A percentile compares a stretch with the other conserved stretches of the same genome.
phyloP scores from a whole-genome alignment of 2,888 invertebrate species.

The Catonia carolina region DNA sequence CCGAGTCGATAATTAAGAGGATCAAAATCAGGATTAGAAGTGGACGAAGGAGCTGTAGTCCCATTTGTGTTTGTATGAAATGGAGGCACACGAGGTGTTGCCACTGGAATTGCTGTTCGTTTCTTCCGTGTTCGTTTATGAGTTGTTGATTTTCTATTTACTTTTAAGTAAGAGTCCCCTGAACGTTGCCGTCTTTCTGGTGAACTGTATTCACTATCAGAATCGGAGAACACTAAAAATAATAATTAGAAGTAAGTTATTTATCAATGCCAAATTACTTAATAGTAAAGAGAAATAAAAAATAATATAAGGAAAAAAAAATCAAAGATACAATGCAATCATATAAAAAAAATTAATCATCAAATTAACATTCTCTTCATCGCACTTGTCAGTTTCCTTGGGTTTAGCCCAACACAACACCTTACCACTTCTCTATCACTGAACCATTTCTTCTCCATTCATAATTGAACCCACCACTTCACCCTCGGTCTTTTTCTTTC shows the following conservation, averaged over 20 bases:
- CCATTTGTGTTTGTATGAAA: conserved; percentile 39
- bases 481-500: no score
- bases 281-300: not conserved
- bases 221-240: conserved; percentile 70
- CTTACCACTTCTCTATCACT: no score
- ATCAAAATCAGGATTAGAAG: conserved; percentile 39
- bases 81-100: conserved; percentile 73
- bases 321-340: not conserved
- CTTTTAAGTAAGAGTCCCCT: conserved; percentile 56
- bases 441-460: no score
- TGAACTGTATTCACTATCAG: conserved; percentile 83
- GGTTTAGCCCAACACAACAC: no score
- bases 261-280: not conserved
- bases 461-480: no score
- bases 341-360: not conserved
- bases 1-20: conserved; percentile 42
- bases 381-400: no score
- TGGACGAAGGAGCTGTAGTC: conserved; percentile 27
- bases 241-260: conserved; percentile 22
- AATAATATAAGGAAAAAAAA: not conserved
- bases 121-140: conserved; percentile 67
- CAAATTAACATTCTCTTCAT: no score
- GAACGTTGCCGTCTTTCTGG: conserved; percentile 51
- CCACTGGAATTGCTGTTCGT: conserved; percentile 73
- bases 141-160: conserved; percentile 59